A percentile compares a stretch with the other conserved stretches of the same genome.
Conservation (phyloP, 2,888 invertebrate species). For the Stratiomys singularior region DNA sequence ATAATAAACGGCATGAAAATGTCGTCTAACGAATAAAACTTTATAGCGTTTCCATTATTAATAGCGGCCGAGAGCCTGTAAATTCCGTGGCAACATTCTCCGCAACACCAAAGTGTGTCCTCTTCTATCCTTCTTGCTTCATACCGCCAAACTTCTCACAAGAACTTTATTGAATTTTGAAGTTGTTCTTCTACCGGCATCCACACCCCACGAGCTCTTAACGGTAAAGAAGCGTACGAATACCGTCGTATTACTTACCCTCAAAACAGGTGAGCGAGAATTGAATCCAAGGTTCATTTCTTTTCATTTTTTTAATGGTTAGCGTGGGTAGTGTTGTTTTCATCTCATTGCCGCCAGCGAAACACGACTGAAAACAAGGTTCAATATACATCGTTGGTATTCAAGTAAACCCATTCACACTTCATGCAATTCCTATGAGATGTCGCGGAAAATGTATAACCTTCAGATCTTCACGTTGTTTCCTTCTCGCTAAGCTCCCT, state of each 20-base stretch:
- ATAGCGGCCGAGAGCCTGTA: conserved; percentile 36
- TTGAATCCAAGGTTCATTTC: conserved; percentile 26
- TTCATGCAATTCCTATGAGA: conserved; percentile 46
- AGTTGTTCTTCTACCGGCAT: neutral
- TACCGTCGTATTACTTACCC: neutral
- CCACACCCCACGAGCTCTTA: conserved; percentile 2
- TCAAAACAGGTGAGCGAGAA: conserved; percentile 23
- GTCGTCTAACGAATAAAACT: conserved; percentile 42
- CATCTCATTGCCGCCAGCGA: neutral
- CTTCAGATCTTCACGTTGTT: neutral
- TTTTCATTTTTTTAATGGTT: conserved; percentile 41
- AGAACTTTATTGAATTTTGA: conserved; percentile 38
- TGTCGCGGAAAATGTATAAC: conserved; percentile 38
- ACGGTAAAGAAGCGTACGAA: neutral
- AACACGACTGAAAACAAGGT: conserved; percentile 20
- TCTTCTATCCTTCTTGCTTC: neutral
- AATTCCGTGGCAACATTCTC: conserved; percentile 12
- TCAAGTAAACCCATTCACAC: conserved; percentile 27
- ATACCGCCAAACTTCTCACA: too few relatives aligned
- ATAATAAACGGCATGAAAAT: conserved; percentile 27
- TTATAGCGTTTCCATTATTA: conserved; percentile 44
- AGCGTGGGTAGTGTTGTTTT: neutral
- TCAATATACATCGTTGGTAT: neutral
- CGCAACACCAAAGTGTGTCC: neutral
- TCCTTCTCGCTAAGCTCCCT: too few relatives aligned